phyloP scores from a whole-genome alignment of 2,888 invertebrate species.

The Hyalella azteca region DNA sequence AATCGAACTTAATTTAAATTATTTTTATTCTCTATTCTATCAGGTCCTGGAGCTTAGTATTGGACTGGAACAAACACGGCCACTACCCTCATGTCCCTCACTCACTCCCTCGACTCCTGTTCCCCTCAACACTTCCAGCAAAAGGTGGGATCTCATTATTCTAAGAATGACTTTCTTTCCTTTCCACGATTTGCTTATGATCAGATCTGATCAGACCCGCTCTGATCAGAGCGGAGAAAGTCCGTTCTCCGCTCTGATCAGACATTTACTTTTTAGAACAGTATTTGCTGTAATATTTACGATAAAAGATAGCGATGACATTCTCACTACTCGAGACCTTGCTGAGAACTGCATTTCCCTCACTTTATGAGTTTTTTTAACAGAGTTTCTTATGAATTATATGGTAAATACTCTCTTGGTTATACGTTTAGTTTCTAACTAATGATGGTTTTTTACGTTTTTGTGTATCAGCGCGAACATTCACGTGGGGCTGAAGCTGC shows the following conservation, averaged over 20 bases:
- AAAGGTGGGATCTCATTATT: constrained; percentile 55
- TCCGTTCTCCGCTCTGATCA: too few relatives aligned
- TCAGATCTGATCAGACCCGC: too few relatives aligned
- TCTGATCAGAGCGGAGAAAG: too few relatives aligned
- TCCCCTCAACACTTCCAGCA: constrained; percentile 56
- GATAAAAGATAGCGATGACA: too few relatives aligned
- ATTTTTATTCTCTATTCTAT: not conserved
- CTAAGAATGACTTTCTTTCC: too few relatives aligned
- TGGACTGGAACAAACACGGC: constrained; percentile 54
- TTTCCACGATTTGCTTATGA: too few relatives aligned
- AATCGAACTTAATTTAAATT: not conserved
- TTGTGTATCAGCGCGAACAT: constrained; percentile 57
- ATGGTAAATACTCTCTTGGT: not conserved
- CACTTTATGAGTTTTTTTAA: not conserved
- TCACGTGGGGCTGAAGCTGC: constrained; percentile 55
- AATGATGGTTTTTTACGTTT: not conserved
- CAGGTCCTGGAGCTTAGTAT: constrained; percentile 57
- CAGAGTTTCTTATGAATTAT: not conserved
- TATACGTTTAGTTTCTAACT: not conserved
- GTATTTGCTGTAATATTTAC: too few relatives aligned
- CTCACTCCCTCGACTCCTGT: constrained; percentile 48
- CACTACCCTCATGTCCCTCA: constrained; percentile 52
- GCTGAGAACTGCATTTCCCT: too few relatives aligned
- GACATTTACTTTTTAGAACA: too few relatives aligned
- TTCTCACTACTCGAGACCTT: too few relatives aligned